Base-by-base conservation (phyloP, 2,797 vertebrate genomes). In the Notolepis coatsorum region DNA sequence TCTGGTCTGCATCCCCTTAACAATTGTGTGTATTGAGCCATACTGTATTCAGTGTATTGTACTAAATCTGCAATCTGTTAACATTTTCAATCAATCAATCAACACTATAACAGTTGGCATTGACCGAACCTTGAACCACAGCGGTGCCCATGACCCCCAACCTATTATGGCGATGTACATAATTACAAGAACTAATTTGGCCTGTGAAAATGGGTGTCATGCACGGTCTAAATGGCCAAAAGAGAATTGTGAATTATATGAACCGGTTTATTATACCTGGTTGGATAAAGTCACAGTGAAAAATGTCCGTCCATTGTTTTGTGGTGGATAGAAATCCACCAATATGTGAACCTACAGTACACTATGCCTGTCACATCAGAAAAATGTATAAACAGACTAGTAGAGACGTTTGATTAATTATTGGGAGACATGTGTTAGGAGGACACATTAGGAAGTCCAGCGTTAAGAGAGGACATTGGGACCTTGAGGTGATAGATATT, bases 111-210 rank as follows among this genome's bases (percentile, higher is more conserved):
- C 60, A 46, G 27, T 13, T 55, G 49, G 20, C 72, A 64, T 52
- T 76, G 72, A 57, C 69, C 66, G 35, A 59, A 78, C 70, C 71
- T 81, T 80, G 68, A 71, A 69, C 75, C 52, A 1, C 57, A 63
- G 56, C 33, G 15, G 65, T 43, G 39, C 62, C 53, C 27, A 1
- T 65, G 71, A 82, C 63, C 71, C 50, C 33, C 56, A 45, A 61
- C 75, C 73, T 74, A 33, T 62, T 54, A 21, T 2, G 3, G 25
- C 43, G 35, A 88, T 89, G 82, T 85, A 59, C 84, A 85, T 88
- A 88, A 88, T 88, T 75, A 79, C 77, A 81, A 60, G 65, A 77
- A 59, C 72, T 65, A 58, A 2, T 57, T 48, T 73, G 77, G 84
- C 81, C 46, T 37, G 49, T 43, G 68, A 72, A 75, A 81, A 82